These are phyloP conservation scores for Drosophila eugracilis DNA, from an alignment of 1,140 invertebrate genomes.

Conservation along the genomic window DNA sequence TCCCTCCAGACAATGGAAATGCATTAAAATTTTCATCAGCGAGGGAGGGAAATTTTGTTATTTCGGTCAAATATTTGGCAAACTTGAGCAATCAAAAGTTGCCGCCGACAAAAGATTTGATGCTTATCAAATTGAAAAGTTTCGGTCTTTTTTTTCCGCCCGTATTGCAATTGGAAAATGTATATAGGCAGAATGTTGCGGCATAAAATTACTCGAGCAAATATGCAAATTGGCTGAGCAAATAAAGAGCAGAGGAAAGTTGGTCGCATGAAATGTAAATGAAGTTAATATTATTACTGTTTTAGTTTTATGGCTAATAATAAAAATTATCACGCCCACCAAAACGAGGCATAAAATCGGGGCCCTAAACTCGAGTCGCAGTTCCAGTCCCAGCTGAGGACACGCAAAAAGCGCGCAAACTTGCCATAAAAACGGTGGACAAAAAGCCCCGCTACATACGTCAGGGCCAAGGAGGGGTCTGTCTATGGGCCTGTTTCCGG, in stretches of 20 bases:
- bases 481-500: background rate
- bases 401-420: constrained; percentile 32
- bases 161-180: constrained; percentile 46
- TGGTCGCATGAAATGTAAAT: constrained; percentile 72
- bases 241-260: constrained; percentile 11
- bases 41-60: constrained; percentile 34
- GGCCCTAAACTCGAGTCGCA: constrained; percentile 13
- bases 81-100: constrained; percentile 82
- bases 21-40: constrained; percentile 71
- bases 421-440: constrained; percentile 43
- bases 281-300: constrained; percentile 83
- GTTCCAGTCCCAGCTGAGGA: constrained; percentile 4
- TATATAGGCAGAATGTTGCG: constrained; percentile 23
- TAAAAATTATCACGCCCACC: constrained; percentile 83
- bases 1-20: constrained; percentile 64
- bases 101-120: constrained; percentile 59
- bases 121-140: constrained; percentile 82
- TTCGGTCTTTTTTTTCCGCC: constrained; percentile 17
- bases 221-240: constrained; percentile 63
- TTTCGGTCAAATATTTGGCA: constrained; percentile 67
- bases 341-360: constrained; percentile 61
- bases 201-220: constrained; percentile 64
- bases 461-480: background rate
- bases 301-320: constrained; percentile 82
- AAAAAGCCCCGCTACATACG: constrained; percentile 14